phyloP scores from a whole-genome alignment of 2,888 invertebrate species.

The Cartodere bifasciata region DNA sequence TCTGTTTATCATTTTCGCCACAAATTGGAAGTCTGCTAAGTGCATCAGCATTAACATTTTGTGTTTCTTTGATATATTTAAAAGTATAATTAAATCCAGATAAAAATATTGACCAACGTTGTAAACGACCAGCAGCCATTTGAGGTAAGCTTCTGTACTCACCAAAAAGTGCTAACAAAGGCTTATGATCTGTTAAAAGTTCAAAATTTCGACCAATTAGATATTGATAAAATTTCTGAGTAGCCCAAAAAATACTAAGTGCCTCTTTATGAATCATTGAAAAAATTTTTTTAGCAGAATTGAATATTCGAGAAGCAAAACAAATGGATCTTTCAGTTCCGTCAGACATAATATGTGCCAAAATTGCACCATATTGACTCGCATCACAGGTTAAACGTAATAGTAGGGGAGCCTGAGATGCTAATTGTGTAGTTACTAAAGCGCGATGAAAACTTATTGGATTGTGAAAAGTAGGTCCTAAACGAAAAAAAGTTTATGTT shows the following conservation, averaged over 20 bases:
- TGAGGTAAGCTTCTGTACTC: slow-evolving; percentile 22
- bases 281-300: slow-evolving; percentile 12
- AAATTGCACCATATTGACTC: slow-evolving; percentile 9
- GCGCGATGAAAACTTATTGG: too few species aligned
- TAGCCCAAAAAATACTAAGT: slow-evolving; percentile 13
- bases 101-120: slow-evolving; percentile 6
- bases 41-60: slow-evolving; percentile 8
- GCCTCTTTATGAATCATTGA: slow-evolving; percentile 14
- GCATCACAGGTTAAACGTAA: slow-evolving; percentile 10
- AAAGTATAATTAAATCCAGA: slow-evolving; percentile 5
- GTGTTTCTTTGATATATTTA: slow-evolving; percentile 1
- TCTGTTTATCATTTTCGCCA: too few species aligned
- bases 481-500: too few species aligned
- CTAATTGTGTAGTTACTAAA: too few species aligned
- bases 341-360: slow-evolving; percentile 12
- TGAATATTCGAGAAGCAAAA: slow-evolving; percentile 14
- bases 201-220: slow-evolving; percentile 22
- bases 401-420: too few species aligned
- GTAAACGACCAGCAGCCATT: slow-evolving; percentile 21
- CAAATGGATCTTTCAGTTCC: slow-evolving; percentile 13
- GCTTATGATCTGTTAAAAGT: slow-evolving; percentile 24
- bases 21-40: slow-evolving; percentile 2
- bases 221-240: slow-evolving; percentile 24
- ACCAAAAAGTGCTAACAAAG: slow-evolving; percentile 21
- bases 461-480: too few species aligned